Evolutionary conservation across 2,797 vertebrate species (phyloP).

Genomic region (Apogon talboti): DNA sequence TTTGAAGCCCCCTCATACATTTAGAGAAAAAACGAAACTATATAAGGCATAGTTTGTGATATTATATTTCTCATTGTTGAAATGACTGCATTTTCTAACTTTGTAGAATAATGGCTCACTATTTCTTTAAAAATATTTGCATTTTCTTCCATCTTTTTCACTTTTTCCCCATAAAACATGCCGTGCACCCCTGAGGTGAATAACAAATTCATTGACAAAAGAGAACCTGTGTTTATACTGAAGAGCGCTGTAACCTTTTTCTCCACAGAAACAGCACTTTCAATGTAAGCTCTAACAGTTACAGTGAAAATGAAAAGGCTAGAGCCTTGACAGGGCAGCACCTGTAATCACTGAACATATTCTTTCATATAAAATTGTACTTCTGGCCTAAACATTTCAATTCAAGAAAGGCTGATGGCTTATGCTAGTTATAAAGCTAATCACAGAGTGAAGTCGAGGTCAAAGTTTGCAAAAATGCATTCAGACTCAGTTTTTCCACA

Average conservation of each 20-base stretch:
- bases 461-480: no score
- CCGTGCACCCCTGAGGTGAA: constrained; percentile 26
- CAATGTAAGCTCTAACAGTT: constrained; percentile 8
- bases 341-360: constrained; percentile 43
- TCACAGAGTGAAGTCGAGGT: background rate
- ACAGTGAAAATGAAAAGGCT: constrained; percentile 24
- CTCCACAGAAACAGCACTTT: constrained; percentile 32
- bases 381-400: constrained; percentile 34
- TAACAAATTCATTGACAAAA: constrained; percentile 34
- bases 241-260: constrained; percentile 31
- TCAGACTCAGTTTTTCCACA: no score
- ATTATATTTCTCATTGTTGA: constrained; percentile 15
- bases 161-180: constrained; percentile 9
- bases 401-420: constrained; percentile 42
- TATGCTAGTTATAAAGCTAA: constrained; percentile 1
- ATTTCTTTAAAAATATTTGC: constrained; percentile 20
- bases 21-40: no score
- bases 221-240: constrained; percentile 29
- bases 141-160: constrained; percentile 20
- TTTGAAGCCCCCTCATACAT: no score
- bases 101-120: constrained; percentile 28
- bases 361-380: constrained; percentile 32
- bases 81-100: constrained; percentile 42
- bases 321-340: constrained; percentile 36
- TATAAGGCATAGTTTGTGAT: no score